A percentile compares a stretch with the other conserved stretches of the same genome.
phyloP scores from a whole-genome alignment of 2,113 vertebrate genomes.

The Laterallus jamaicensis region DNA sequence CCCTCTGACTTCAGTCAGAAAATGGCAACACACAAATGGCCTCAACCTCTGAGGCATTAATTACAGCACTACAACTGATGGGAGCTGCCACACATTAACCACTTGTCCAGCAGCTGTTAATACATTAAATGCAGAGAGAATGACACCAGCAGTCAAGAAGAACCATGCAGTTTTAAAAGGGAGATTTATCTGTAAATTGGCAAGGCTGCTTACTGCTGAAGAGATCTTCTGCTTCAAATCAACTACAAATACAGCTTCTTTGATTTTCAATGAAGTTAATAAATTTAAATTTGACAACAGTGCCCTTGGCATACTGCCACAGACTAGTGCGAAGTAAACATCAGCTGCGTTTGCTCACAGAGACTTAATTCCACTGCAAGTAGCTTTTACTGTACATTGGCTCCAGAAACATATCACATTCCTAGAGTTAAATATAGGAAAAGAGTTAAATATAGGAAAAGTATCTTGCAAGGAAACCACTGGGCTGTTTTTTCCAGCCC shows the following conservation, averaged over 20 bases:
- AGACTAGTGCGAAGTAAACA: background rate
- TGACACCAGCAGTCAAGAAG: background rate
- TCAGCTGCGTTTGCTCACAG: background rate
- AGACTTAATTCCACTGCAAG: background rate
- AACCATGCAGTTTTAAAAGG: background rate
- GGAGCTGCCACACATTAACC: background rate
- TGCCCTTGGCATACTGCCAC: background rate
- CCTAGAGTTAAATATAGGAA: background rate
- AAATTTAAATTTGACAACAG: background rate
- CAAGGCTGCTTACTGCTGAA: background rate
- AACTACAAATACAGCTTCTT: background rate
- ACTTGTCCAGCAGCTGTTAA: background rate
- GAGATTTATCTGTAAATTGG: background rate
- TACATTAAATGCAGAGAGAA: background rate
- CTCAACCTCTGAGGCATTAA: background rate
- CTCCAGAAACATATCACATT: background rate
- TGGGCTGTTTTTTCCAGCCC: background rate
- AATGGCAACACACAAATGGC: background rate
- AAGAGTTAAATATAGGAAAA: background rate
- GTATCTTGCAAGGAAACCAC: background rate
- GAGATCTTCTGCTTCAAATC: background rate
- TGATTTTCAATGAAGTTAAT: background rate
- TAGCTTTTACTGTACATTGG: background rate
- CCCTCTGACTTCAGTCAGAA: background rate
- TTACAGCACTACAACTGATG: background rate